These are phyloP conservation scores for Coronaproctus castanopsis DNA, from an alignment of 2,888 invertebrate genomes.

Conservation along the genomic window DNA sequence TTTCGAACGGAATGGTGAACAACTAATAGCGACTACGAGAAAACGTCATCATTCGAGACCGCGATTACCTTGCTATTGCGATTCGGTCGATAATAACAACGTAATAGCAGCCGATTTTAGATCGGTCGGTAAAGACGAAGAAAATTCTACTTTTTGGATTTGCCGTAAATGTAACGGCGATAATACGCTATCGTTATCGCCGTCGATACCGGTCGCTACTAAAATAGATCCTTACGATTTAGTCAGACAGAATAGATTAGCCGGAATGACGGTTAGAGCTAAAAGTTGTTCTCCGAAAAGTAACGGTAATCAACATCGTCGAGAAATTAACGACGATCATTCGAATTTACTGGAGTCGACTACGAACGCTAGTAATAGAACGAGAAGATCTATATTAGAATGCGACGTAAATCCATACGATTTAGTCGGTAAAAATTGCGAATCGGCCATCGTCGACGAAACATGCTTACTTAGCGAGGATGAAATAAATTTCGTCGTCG, in stretches of 20 bases:
- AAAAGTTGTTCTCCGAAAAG: slow-evolving; percentile 26
- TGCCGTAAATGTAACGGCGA: not conserved
- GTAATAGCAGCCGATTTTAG: too few relatives aligned
- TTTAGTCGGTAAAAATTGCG: slow-evolving; percentile 25
- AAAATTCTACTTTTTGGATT: not conserved
- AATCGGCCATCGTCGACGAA: slow-evolving; percentile 23
- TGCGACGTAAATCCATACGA: slow-evolving; percentile 72
- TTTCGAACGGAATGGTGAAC: not conserved
- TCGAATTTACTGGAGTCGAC: slow-evolving; percentile 18
- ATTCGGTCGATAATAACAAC: not conserved
- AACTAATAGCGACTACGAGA: slow-evolving; percentile 15
- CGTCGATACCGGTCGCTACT: slow-evolving; percentile 19
- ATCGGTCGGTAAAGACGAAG: slow-evolving; percentile 11
- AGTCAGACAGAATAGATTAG: slow-evolving; percentile 52
- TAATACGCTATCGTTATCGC: slow-evolving; percentile 13
- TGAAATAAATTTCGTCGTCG: slow-evolving; percentile 21
- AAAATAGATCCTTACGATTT: slow-evolving; percentile 73
- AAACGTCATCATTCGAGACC: not conserved
- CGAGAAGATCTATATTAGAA: slow-evolving; percentile 47
- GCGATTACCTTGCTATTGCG: not conserved
- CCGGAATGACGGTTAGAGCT: slow-evolving; percentile 21
- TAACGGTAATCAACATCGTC: slow-evolving; percentile 5
- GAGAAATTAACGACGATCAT: slow-evolving; percentile 5
- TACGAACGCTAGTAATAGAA: not conserved
- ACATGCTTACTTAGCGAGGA: not conserved